These are phyloP conservation scores for Blastobasis lacticolella DNA, from an alignment of 2,888 invertebrate species.

Conservation along the genomic window DNA sequence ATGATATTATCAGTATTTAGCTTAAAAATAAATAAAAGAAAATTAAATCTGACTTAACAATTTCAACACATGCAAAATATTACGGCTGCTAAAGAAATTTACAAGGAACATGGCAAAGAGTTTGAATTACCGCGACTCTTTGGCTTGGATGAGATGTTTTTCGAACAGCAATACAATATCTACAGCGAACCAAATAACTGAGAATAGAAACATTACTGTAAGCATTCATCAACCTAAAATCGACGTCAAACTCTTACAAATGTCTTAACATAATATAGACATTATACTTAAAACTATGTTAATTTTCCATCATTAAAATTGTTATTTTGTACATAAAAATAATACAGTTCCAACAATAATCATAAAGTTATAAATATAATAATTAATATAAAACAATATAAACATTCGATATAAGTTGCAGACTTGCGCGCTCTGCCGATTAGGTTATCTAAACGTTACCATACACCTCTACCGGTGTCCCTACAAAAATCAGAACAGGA, in stretches of 20 bases:
- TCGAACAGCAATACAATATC: conserved; percentile 17
- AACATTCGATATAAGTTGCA: conserved; percentile 43
- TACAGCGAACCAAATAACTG: conserved; percentile 21
- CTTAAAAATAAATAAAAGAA: conserved; percentile 69
- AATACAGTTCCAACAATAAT: conserved; percentile 64
- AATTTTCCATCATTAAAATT: conserved; percentile 56
- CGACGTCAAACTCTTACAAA: conserved; percentile 24
- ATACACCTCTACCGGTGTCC: conserved; percentile 23
- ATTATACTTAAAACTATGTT: conserved; percentile 52
- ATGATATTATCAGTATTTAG: conserved; percentile 64
- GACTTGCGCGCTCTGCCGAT: conserved; percentile 24
- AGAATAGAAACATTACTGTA: conserved; percentile 23
- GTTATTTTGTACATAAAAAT: conserved; percentile 70
- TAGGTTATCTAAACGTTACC: conserved; percentile 33
- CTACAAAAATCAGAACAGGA: conserved; percentile 30
- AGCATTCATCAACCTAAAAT: conserved; percentile 33
- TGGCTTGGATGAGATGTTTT: conserved; percentile 52
- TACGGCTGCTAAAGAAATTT: conserved; percentile 23
- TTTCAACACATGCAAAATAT: conserved; percentile 46
- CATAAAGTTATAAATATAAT: conserved; percentile 50
- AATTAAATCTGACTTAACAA: conserved; percentile 38
- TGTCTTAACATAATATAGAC: conserved; percentile 19
- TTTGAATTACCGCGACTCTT: conserved; percentile 59
- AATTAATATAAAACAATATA: conserved; percentile 62
- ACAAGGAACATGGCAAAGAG: conserved; percentile 62